Percentiles rank a stretch among this genome's conserved stretches.
These are phyloP conservation scores for Hemithea aestivaria DNA, from an alignment of 2,888 invertebrate species.

Conservation along the genomic window DNA sequence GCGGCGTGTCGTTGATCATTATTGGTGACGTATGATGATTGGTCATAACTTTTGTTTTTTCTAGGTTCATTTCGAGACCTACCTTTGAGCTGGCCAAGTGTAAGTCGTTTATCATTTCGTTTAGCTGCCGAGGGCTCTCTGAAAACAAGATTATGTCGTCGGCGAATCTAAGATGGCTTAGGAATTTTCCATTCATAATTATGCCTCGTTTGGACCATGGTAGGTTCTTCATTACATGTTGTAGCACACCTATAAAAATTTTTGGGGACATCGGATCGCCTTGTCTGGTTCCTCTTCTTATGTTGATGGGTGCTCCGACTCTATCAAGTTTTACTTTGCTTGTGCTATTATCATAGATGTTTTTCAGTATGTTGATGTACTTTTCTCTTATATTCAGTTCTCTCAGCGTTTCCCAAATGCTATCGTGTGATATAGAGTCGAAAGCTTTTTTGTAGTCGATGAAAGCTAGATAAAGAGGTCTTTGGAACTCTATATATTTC, in stretches of 20 bases:
- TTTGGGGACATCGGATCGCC: conserved; percentile 7
- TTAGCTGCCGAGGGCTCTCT: too few species aligned
- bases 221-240: neutral
- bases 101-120: too few species aligned
- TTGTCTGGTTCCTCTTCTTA: conserved; percentile 5
- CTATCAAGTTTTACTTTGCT: conserved; percentile 1
- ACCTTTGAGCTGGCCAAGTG: too few species aligned
- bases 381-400: neutral
- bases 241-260: conserved; percentile 3
- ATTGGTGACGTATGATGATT: too few species aligned
- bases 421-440: neutral
- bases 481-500: too few species aligned
- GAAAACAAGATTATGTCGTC: too few species aligned
- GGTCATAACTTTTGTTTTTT: too few species aligned
- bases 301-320: neutral
- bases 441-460: conserved; percentile 5
- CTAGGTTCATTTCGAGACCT: too few species aligned
- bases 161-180: too few species aligned
- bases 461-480: neutral
- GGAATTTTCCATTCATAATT: neutral
- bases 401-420: neutral
- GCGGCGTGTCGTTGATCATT: too few species aligned
- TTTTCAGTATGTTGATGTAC: conserved; percentile 1
- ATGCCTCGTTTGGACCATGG: neutral
- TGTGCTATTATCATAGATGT: neutral